These are phyloP conservation scores for Phrynocephalus forsythii DNA, from an alignment of 2,797 vertebrate species.

Conservation along the genomic window DNA sequence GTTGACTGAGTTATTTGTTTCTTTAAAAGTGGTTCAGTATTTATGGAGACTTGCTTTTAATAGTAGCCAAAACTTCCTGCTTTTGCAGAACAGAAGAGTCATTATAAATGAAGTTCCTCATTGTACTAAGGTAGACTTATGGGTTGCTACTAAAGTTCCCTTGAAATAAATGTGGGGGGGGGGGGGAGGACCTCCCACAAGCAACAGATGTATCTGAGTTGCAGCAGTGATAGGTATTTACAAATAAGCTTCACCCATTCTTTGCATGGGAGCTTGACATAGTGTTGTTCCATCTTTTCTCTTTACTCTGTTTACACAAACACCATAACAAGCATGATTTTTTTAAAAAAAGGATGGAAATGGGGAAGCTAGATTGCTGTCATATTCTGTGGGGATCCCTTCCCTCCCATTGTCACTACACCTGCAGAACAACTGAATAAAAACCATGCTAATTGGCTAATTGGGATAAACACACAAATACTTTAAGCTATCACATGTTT, in stretches of 20 bases:
- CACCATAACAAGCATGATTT: neutral
- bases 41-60: conserved; percentile 1
- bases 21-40: conserved; percentile 16
- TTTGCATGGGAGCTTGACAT: neutral
- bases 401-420: too few relatives aligned
- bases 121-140: neutral
- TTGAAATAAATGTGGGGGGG: neutral
- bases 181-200: neutral
- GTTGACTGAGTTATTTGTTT: conserved; percentile 8
- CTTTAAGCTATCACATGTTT: too few relatives aligned
- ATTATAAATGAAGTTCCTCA: conserved; percentile 5
- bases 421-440: neutral
- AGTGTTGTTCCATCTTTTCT: neutral
- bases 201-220: neutral
- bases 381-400: neutral
- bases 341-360: too few relatives aligned
- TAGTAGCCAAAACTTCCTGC: conserved; percentile 19
- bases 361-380: neutral
- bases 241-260: neutral
- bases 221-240: neutral
- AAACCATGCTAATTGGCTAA: neutral
- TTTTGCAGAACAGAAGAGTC: conserved; percentile 10
- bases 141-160: neutral
- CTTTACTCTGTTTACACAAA: neutral
- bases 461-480: too few relatives aligned